Percentiles rank a stretch among this genome's conserved stretches.
Conservation (phyloP, 2,888 invertebrate genomes). For the Fragum fragum region DNA sequence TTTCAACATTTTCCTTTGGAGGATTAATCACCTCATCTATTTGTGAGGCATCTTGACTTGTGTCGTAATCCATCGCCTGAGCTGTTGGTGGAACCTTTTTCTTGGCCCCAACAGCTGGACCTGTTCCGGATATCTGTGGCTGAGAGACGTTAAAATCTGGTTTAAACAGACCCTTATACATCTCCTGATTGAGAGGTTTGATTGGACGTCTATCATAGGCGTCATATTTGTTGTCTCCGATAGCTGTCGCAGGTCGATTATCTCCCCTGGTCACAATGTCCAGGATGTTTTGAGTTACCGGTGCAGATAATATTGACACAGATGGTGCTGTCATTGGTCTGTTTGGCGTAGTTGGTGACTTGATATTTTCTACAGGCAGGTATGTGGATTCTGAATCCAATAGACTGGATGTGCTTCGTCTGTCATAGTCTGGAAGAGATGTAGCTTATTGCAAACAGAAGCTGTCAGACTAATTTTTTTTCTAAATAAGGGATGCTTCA, state of each 20-base stretch:
- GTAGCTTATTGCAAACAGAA: too few species aligned
- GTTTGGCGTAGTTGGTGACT: constrained; percentile 58
- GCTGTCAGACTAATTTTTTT: too few species aligned
- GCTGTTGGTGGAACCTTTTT: constrained; percentile 76
- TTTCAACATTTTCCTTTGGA: constrained; percentile 60
- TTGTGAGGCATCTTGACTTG: constrained; percentile 74
- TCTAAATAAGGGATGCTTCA: too few species aligned
- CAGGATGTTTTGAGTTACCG: constrained; percentile 60
- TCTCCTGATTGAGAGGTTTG: constrained; percentile 78
- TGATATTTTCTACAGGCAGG: constrained; percentile 76
- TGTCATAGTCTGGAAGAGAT: constrained; percentile 75
- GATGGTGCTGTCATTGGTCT: constrained; percentile 77
- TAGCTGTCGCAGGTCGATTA: constrained; percentile 69
- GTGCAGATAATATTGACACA: constrained; percentile 60
- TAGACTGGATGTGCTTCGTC: constrained; percentile 77
- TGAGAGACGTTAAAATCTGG: constrained; percentile 74
- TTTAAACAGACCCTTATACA: constrained; percentile 68
- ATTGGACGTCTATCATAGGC: constrained; percentile 79
- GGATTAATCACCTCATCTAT: constrained; percentile 67
- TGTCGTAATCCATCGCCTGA: constrained; percentile 79
- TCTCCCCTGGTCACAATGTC: constrained; percentile 66
- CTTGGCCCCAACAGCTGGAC: constrained; percentile 73
- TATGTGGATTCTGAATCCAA: constrained; percentile 85
- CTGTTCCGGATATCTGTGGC: constrained; percentile 76
- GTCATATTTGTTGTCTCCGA: constrained; percentile 75